A percentile compares a stretch with the other conserved stretches of the same genome.
These are phyloP conservation scores for Tachycineta bicolor DNA, from an alignment of 2,113 vertebrate genomes.

Conservation along the genomic window DNA sequence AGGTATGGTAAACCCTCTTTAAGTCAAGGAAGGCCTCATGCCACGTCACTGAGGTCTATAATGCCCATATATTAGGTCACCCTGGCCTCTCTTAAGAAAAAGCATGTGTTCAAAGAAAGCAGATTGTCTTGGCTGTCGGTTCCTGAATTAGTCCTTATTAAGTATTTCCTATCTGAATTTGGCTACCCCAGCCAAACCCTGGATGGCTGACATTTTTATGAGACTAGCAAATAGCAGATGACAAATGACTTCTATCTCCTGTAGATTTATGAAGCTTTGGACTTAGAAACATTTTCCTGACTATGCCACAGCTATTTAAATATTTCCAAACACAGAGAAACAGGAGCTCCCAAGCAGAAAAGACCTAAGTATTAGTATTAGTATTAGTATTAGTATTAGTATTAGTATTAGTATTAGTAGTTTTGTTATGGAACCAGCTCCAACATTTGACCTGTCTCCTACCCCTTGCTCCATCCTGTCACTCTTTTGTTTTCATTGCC, in stretches of 20 bases:
- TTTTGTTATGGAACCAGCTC: background rate
- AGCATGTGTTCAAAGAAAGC: background rate
- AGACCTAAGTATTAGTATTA: background rate
- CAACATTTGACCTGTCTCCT: background rate
- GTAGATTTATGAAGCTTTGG: conserved; percentile 2
- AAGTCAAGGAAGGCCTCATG: background rate
- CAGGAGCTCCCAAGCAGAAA: background rate
- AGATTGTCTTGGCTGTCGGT: background rate
- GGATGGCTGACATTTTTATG: conserved; percentile 44
- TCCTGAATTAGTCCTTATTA: background rate
- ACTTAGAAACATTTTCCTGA: conserved; percentile 26
- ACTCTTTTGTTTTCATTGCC: background rate
- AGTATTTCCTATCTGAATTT: conserved; percentile 4
- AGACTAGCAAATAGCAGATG: conserved; percentile 33
- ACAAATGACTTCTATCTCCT: conserved; percentile 26
- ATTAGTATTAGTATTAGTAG: background rate
- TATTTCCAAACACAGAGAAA: conserved; percentile 20
- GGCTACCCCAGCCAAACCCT: background rate
- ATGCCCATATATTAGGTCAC: background rate
- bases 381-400: background rate
- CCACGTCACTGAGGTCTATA: background rate
- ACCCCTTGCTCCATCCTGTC: background rate
- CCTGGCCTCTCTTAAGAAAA: background rate
- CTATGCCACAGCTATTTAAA: background rate
- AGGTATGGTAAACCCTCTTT: background rate